Percentiles rank a stretch among this genome's conserved stretches.
These are phyloP conservation scores for Astyanax mexicanus DNA, from an alignment of 2,797 vertebrate species.

Conservation along the genomic window DNA sequence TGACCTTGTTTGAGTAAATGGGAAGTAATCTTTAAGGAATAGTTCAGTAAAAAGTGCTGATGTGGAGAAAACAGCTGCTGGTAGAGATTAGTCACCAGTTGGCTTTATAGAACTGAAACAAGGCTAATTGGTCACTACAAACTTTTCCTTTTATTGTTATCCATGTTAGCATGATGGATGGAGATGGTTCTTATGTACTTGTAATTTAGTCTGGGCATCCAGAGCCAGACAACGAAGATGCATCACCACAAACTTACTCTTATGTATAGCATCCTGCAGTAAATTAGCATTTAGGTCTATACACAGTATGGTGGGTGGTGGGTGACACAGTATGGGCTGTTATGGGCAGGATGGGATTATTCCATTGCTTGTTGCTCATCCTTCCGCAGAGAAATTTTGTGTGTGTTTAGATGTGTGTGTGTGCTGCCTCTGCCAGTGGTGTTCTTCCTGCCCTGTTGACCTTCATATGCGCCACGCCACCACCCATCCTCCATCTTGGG, in stretches of 20 bases:
- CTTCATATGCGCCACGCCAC: slow-evolving; percentile 38
- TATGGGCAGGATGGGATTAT: no score
- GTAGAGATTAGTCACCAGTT: not conserved
- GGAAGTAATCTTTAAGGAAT: not conserved
- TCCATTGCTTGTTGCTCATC: not conserved
- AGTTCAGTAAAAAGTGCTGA: no score
- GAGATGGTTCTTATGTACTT: not conserved
- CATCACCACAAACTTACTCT: not conserved
- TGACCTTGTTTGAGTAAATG: not conserved
- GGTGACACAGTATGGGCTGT: no score
- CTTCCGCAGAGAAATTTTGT: not conserved
- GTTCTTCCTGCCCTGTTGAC: slow-evolving; percentile 49
- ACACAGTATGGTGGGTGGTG: not conserved
- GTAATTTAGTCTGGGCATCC: not conserved
- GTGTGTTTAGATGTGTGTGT: slow-evolving; percentile 17
- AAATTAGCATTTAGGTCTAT: not conserved
- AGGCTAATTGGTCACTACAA: no score
- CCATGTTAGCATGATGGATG: not conserved
- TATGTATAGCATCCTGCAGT: not conserved
- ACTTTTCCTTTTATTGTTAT: not conserved
- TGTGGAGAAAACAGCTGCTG: no score
- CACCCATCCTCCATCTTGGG: slow-evolving; percentile 51
- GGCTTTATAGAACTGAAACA: not conserved
- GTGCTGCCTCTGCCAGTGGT: slow-evolving; percentile 14
- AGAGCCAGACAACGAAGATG: not conserved